Evolutionary conservation across 2,113 vertebrate species (phyloP), one percentile per base, ranked within the genome.

Genomic region (Meleagris gallopavo): DNA sequence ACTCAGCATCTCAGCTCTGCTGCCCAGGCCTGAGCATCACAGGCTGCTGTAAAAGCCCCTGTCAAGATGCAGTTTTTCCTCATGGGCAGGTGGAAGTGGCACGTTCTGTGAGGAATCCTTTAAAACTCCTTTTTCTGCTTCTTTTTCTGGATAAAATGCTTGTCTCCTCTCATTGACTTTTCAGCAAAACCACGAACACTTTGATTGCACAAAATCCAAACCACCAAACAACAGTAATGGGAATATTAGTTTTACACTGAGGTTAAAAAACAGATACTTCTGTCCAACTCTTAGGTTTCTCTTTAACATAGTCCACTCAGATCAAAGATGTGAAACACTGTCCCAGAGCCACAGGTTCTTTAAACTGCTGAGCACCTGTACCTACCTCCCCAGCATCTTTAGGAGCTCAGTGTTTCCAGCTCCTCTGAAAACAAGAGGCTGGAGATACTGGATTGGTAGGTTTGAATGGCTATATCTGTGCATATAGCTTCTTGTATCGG

Each of bases 201-300:
- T 83, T 58, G 10, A 7, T n/a, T 85, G 78, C 32, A 32, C 40
- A 76, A 45, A 94, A 73, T 85, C 40, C 75, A 83, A 93, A 69
- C 18, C 45, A 61, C 24, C 25, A 32, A 66, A 27, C 24, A 71
- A 22, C n/a, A 27, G 41, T 50, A 41, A 60, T 13, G 16, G 30
- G 25, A 75, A 5, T 40, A 36, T 89, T 65, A 46, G 30, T 89
- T 88, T 84, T 85, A 69, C 22, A 13, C 1, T 27, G 82, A 83
- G 11, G 9, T 83, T 84, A 75, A 46, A 88, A 66, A 17, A 0
- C 6, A 48, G 5, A 4, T 65, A 29, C 30, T 81, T 85, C 64
- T 80, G 24, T 65, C 38, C 73, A 69, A 2, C 25, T 46, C 34
- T 27, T 29, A 29, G 27, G 11, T 87, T 65, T 85, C n/a, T 22